Conservation (phyloP, 2,888 invertebrate species). For the Phlogophora meticulosa region DNA sequence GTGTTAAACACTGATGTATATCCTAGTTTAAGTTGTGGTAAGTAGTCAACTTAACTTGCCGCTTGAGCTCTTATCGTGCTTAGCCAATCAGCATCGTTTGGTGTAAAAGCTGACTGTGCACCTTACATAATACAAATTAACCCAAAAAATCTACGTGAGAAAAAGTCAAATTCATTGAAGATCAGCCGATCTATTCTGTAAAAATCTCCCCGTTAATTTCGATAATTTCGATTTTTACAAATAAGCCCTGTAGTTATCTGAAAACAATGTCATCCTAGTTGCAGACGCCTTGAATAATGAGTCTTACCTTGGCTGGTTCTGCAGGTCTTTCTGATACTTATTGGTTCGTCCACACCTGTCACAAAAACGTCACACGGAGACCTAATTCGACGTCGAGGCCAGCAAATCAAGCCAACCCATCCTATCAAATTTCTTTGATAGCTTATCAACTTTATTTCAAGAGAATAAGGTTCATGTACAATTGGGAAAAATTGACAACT, state of each 20-base stretch:
- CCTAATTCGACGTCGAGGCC: conserved; percentile 13
- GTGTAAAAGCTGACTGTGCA: background rate
- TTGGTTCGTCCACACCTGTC: background rate
- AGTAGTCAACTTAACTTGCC: background rate
- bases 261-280: background rate
- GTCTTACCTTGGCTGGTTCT: background rate
- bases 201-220: too few relatives aligned
- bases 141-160: too few relatives aligned
- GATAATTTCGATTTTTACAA: too few relatives aligned
- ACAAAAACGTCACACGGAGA: conserved; percentile 6
- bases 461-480: too few relatives aligned
- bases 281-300: background rate
- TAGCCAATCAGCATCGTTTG: background rate
- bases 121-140: too few relatives aligned
- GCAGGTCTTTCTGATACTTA: background rate
- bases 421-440: too few relatives aligned
- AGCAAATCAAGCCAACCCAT: too few relatives aligned
- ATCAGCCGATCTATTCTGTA: too few relatives aligned
- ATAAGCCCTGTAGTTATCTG: background rate
- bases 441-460: too few relatives aligned
- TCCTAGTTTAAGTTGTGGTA: too few relatives aligned
- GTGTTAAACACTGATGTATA: background rate
- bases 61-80: background rate
- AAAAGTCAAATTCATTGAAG: too few relatives aligned
- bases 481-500: too few relatives aligned